A percentile compares a stretch with the other conserved stretches of the same genome.
Conservation (phyloP, 2,113 vertebrate genomes). For the Pelvicachromis taeniatus region DNA sequence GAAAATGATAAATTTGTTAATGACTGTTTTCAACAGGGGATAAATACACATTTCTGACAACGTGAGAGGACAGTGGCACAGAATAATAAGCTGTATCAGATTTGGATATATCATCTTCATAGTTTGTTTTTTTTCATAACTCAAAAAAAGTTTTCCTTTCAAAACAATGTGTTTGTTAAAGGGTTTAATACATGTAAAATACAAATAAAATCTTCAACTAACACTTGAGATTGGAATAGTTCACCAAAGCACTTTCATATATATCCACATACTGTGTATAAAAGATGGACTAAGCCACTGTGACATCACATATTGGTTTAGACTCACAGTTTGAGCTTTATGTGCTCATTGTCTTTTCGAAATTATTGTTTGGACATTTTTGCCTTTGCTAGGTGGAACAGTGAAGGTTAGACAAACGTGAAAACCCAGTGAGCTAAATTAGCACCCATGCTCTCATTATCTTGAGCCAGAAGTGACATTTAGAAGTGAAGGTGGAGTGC, state of each 20-base stretch:
- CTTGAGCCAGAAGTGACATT: background rate
- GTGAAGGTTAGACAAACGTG: background rate
- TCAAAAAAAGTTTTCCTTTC: background rate
- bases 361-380: fast-evolving
- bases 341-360: background rate
- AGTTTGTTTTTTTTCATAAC: background rate
- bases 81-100: background rate
- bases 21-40: background rate
- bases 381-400: background rate
- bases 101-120: background rate
- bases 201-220: background rate
- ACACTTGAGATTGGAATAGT: background rate
- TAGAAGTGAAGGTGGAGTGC: background rate
- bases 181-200: background rate
- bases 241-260: background rate
- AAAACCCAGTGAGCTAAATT: background rate
- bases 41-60: background rate
- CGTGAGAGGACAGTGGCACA: background rate
- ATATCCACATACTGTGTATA: background rate
- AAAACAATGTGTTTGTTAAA: background rate
- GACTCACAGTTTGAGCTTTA: no score
- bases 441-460: background rate
- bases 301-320: background rate
- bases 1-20: background rate
- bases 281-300: background rate